Evolutionary conservation across 2,888 invertebrate genomes (phyloP), one percentile per base, ranked within the genome.

Genomic region (Caenorhabditis parvicauda): DNA sequence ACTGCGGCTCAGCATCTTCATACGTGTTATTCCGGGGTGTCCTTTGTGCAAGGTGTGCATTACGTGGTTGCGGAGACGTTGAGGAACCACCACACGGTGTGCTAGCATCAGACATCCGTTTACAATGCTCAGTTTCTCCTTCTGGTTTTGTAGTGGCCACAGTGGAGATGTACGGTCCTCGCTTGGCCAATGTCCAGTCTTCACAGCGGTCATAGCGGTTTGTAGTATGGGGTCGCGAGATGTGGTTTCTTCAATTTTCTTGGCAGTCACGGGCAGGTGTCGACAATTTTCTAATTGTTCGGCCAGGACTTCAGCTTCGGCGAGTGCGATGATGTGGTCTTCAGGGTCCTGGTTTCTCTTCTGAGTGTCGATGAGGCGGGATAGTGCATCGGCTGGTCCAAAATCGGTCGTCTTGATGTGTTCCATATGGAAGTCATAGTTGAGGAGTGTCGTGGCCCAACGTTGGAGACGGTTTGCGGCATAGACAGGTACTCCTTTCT

Each of bases 311-410:
- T 63, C 63, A n/a, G 32, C 27, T 29, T 63, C 49, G 38, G 50
- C 42, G 21, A 29, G 32, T 14, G 56, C 53, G n/a, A 48, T 52
- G 29, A 61, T 48, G 17, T 28, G 28, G 25, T 59, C 62, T 37
- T 66, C 65, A 3, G 21, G 17, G 17, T 65, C 66, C 21, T 47
- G 22, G 3, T 48, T 28, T 4, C n/a, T 9, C 5, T 22, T 2
- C 2, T 44, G 44, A 5, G 29, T 19, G n/a, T 45, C 29, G 17
- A 66, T 66, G 12, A 78, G 48, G 1, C 80, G 50, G 2, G 79
- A 81, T n/a, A 82, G 64, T 14, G 66, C 67, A 59, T 82, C 80
- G 21, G 79, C 80, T 54, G 81, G 75, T 2, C 70, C 76, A 60
- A 79, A 79, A 3, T 69, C 46, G 1, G 43, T 42, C 0, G 79